These are phyloP conservation scores for Epicauta chinensis DNA, from an alignment of 1,140 invertebrate genomes.

Conservation along the genomic window DNA sequence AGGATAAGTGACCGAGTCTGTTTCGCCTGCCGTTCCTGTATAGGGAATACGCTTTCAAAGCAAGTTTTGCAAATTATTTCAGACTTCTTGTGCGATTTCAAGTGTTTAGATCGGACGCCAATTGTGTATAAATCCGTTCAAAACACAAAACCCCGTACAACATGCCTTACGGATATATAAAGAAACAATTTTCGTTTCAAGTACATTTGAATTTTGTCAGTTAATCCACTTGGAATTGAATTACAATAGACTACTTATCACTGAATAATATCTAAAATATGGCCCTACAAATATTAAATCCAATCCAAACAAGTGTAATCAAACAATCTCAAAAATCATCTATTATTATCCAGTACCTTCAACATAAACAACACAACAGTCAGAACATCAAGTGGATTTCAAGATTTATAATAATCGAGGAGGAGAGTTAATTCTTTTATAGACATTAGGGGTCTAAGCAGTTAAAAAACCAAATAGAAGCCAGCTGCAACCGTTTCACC, in stretches of 20 bases:
- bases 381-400: constrained; percentile 11
- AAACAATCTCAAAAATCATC: constrained; percentile 5
- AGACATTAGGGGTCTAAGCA: constrained; percentile 17
- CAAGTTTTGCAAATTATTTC: too few species aligned
- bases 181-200: not conserved
- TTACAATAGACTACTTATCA: constrained; percentile 15
- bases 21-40: too few species aligned
- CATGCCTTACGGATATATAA: too few species aligned
- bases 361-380: not conserved
- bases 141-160: too few species aligned
- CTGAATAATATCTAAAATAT: constrained; percentile 15
- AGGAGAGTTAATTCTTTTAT: constrained; percentile 28
- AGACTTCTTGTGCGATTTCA: too few species aligned
- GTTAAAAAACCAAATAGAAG: constrained; percentile 21
- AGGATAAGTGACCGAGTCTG: too few species aligned
- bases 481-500: not conserved
- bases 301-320: constrained; percentile 12
- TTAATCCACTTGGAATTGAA: constrained; percentile 19
- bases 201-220: constrained; percentile 12
- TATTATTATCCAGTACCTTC: too few species aligned
- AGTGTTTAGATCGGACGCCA: too few species aligned
- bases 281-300: constrained; percentile 4
- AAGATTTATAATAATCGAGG: constrained; percentile 13
- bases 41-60: too few species aligned
- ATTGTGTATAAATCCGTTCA: too few species aligned